Evolutionary conservation across 2,888 invertebrate genomes (phyloP).

Genomic region (Baronia brevicornis): DNA sequence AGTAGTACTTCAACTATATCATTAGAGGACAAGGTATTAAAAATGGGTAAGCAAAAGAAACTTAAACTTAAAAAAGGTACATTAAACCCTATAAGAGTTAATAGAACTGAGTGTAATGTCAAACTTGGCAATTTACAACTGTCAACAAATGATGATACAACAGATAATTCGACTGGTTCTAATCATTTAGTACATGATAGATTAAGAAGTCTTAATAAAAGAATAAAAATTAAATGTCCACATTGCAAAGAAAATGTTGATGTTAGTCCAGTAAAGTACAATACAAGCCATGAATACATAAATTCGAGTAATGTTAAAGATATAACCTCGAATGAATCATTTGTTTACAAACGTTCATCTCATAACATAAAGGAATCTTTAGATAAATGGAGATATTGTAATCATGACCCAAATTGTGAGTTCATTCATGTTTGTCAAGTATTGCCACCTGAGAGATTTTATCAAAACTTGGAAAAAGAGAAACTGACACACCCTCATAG

Average conservation of each 20-base stretch:
- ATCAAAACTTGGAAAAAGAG: slow-evolving; percentile 18
- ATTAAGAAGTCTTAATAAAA: slow-evolving; percentile 28
- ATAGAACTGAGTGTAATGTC: too few relatives aligned
- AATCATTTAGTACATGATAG: slow-evolving; percentile 20
- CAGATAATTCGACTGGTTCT: slow-evolving; percentile 12
- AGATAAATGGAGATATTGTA: slow-evolving; percentile 33
- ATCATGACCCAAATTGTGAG: slow-evolving; percentile 52
- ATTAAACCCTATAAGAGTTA: too few relatives aligned
- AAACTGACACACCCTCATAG: slow-evolving; percentile 31
- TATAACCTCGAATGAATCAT: slow-evolving; percentile 26
- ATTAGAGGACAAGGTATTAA: slow-evolving; percentile 1
- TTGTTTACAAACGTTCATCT: slow-evolving; percentile 26
- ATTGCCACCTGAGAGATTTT: slow-evolving; percentile 34
- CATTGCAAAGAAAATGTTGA: slow-evolving; percentile 53
- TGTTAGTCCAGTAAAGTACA: slow-evolving; percentile 42
- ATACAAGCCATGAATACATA: slow-evolving; percentile 29
- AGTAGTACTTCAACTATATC: slow-evolving; percentile 15
- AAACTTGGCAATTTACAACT: too few relatives aligned
- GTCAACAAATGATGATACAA: too few relatives aligned
- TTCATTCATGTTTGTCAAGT: slow-evolving; percentile 54
- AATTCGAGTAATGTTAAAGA: slow-evolving; percentile 27
- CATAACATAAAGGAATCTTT: slow-evolving; percentile 21
- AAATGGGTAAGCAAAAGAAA: slow-evolving; percentile 1
- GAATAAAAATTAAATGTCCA: slow-evolving; percentile 43
- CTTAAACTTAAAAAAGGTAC: slow-evolving; percentile 2